Base-by-base conservation (phyloP, 2,888 invertebrate species). In the Agriopis leucophaearia region DNA sequence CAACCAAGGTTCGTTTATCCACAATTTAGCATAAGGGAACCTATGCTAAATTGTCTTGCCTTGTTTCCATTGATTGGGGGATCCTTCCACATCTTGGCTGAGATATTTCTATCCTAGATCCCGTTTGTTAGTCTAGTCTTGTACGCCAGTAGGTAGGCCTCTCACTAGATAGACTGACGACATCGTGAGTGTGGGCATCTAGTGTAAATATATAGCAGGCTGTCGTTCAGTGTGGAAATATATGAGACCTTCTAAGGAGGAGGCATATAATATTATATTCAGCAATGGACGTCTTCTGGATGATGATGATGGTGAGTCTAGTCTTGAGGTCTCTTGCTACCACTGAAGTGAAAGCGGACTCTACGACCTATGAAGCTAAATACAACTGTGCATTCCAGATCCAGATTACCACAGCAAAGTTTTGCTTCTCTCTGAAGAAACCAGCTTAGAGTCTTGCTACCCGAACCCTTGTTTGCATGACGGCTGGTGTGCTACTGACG, bases 381-480 rank as follows among this genome's bases (percentile, higher is more conserved):
- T 27, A 27, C 16, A 27, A 35, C 8, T 54, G 27, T n/a, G 9
- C 54, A 8, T 67, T 84, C 56, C 86, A 94, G 96, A 96, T 87
- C 92, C 94, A 12, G 95, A 95, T 70, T 96, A 95, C 84, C 95
- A 95, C 83, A 93, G 88, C 73, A 96, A 96, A 87, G 87, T 96
- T 64, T 87, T 96, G 61, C 90, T 95, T 56, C 92, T 95, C 35
- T 87, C 94, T 0, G 95, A 95, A 51, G 95, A 95, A 62, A 92
- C 92, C 36, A 94, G 86, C 68, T 88, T 96, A 54, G 96, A 97
- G 80, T 95, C 96, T 0, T 97, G 97, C 83, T 92, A 94, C 58
- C 97, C 97, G 0, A 96, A 96, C 87, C 97, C 97, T 0, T 97
- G 97, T 78, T 89, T 95, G 70, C 95, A 96, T 82, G 95, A 94